These are phyloP conservation scores for Phoenicopterus ruber DNA, from an alignment of 2,113 vertebrate genomes.

Conservation along the genomic window DNA sequence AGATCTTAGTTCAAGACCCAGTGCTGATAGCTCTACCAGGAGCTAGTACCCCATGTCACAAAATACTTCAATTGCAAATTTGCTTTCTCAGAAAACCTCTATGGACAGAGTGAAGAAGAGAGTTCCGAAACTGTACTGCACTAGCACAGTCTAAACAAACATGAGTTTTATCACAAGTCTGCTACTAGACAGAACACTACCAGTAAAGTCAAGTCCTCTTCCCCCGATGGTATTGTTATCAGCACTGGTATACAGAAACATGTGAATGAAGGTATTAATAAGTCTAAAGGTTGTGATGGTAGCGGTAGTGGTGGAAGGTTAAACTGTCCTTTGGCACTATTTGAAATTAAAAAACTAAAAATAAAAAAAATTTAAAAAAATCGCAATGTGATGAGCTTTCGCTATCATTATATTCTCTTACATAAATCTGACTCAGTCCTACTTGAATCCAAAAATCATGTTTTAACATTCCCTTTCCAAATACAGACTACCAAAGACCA, in stretches of 20 bases:
- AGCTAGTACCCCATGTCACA: background rate
- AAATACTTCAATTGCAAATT: background rate
- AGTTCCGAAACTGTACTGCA: background rate
- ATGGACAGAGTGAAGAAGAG: background rate
- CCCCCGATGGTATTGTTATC: constrained; percentile 71
- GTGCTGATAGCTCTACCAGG: constrained; percentile 78
- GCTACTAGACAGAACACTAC: background rate
- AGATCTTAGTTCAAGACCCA: constrained; percentile 64
- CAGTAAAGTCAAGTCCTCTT: constrained; percentile 13
- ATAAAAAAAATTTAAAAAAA: background rate
- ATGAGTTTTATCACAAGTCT: background rate
- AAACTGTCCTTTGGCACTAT: constrained; percentile 68
- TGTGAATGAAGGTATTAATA: constrained; percentile 49
- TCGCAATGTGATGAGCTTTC: background rate
- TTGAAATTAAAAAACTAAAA: no score
- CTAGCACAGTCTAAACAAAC: background rate
- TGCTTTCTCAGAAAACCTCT: constrained; percentile 7
- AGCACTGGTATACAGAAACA: constrained; percentile 71
- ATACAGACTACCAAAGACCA: constrained; percentile 38
- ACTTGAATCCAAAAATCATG: background rate
- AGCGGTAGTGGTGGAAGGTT: constrained; percentile 84
- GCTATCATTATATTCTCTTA: constrained; percentile 5
- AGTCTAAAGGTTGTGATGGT: constrained; percentile 61
- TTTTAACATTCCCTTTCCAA: constrained; percentile 7
- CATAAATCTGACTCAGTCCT: background rate